phyloP scores from a whole-genome alignment of 2,888 invertebrate genomes.

The Amiota mariae region DNA sequence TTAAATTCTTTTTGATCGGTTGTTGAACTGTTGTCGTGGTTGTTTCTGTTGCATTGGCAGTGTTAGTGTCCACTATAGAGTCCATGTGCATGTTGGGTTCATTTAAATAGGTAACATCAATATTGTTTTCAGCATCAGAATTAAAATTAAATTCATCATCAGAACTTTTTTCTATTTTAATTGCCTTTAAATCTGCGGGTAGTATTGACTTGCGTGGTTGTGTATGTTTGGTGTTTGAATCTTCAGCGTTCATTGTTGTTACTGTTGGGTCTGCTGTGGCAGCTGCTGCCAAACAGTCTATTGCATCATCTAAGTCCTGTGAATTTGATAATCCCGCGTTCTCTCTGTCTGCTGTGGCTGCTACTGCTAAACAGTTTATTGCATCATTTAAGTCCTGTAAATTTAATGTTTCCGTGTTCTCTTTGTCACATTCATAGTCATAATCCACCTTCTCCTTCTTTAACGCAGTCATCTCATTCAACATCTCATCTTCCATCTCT shows the following conservation, averaged over 20 bases:
- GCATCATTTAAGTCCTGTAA: background rate
- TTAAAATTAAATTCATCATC: too few species aligned
- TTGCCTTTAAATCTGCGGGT: background rate
- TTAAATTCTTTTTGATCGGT: conserved; percentile 37
- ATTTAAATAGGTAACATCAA: too few species aligned
- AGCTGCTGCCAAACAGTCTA: too few species aligned
- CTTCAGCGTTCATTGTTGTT: background rate
- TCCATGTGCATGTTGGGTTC: too few species aligned
- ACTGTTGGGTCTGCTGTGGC: too few species aligned
- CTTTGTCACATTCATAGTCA: conserved; percentile 40
- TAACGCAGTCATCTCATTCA: conserved; percentile 38
- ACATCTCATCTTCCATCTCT: conserved; percentile 51
- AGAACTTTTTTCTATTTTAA: too few species aligned
- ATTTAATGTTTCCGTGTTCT: background rate
- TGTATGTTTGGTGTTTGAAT: background rate
- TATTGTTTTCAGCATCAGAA: too few species aligned
- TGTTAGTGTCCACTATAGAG: too few species aligned
- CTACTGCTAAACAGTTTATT: too few species aligned
- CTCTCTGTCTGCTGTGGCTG: conserved; percentile 29
- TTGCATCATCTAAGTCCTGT: background rate
- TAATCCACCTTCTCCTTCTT: conserved; percentile 8
- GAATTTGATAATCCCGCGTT: background rate
- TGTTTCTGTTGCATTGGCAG: background rate
- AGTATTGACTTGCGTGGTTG: background rate
- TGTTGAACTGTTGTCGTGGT: conserved; percentile 1